A percentile compares a stretch with the other conserved stretches of the same genome.
phyloP scores from a whole-genome alignment of 1,140 invertebrate genomes.

The Diachasma alloeum region DNA sequence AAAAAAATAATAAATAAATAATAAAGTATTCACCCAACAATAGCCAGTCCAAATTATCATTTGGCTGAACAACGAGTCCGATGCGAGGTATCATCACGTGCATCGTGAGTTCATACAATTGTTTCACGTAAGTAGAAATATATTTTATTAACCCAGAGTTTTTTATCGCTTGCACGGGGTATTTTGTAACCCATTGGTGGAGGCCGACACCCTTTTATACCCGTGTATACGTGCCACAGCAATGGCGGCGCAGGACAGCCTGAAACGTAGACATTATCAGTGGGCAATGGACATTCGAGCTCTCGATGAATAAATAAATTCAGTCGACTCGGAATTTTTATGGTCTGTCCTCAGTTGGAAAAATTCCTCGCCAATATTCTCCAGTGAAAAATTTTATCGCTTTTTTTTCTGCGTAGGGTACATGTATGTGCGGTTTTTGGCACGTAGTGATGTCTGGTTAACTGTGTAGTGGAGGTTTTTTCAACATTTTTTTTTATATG shows the following conservation, averaged over 20 bases:
- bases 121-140: background rate
- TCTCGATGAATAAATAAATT: background rate
- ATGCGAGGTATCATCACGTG: background rate
- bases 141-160: background rate
- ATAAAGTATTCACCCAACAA: background rate
- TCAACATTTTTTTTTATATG: background rate
- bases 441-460: background rate
- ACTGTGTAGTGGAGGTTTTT: background rate
- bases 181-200: background rate
- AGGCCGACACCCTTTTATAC: slow-evolving; percentile 5
- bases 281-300: background rate
- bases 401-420: background rate
- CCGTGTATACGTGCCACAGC: background rate
- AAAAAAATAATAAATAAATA: background rate
- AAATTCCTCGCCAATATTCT: background rate
- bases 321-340: background rate
- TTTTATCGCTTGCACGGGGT: background rate
- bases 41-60: background rate
- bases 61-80: background rate
- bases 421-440: background rate
- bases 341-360: background rate
- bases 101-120: background rate
- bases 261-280: background rate
- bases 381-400: background rate
- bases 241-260: background rate